phyloP scores from a whole-genome alignment of 1,140 invertebrate genomes.

The Helicoverpa armigera region DNA sequence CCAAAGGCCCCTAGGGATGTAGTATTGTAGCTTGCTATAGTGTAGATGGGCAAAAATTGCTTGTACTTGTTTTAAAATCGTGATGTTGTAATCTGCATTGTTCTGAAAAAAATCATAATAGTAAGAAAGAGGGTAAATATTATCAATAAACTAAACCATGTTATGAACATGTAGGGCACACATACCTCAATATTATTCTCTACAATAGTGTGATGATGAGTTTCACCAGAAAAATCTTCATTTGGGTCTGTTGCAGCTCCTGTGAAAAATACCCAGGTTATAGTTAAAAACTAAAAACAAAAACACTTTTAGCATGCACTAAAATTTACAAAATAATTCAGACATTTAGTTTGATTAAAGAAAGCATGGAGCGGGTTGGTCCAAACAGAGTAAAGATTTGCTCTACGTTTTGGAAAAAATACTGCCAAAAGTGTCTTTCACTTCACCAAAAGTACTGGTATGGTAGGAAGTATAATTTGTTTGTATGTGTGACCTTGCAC shows the following conservation, averaged over 20 bases:
- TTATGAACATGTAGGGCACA: background rate
- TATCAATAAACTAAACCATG: background rate
- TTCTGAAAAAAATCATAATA: conserved; percentile 69
- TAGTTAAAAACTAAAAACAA: no score
- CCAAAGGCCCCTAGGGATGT: conserved; percentile 98
- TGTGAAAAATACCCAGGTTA: conserved; percentile 50
- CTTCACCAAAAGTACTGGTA: background rate
- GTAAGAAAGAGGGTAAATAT: conserved; percentile 15
- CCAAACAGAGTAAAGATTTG: no score
- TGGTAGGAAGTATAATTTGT: background rate
- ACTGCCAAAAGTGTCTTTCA: background rate
- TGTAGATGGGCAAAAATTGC: conserved; percentile 99
- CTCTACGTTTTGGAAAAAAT: no score
- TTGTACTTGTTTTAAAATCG: conserved; percentile 98
- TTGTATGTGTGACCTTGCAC: conserved; percentile 87
- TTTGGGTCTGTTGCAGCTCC: conserved; percentile 95
- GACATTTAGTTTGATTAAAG: no score
- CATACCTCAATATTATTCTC: conserved; percentile 81
- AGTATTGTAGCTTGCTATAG: conserved; percentile 98
- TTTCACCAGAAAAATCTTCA: conserved; percentile 96
- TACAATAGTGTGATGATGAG: conserved; percentile 80
- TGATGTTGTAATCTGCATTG: conserved; percentile 96
- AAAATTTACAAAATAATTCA: no score
- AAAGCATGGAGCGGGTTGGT: no score
- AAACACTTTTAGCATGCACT: no score